phyloP scores from a whole-genome alignment of 2,888 invertebrate genomes.

The Apantesis nais region DNA sequence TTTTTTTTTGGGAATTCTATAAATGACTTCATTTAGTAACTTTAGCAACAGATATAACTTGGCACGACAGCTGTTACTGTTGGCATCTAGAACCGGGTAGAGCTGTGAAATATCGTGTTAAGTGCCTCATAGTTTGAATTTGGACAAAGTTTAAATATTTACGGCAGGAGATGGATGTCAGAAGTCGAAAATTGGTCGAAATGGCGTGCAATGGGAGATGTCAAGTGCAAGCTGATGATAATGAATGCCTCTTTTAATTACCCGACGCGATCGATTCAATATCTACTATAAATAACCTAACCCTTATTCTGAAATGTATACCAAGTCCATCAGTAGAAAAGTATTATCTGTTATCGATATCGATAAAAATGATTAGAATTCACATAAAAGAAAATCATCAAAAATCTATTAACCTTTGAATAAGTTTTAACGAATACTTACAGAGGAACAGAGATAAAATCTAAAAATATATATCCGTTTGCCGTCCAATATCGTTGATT shows the following conservation, averaged over 20 bases:
- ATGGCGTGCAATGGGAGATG: too few relatives aligned
- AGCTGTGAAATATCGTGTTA: neutral
- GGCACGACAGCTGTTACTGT: neutral
- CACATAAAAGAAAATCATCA: conserved; percentile 5
- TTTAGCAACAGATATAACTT: neutral
- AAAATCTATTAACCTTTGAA: conserved; percentile 8
- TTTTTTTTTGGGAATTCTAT: conserved; percentile 3
- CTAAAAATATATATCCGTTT: conserved; percentile 78
- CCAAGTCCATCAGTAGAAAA: neutral
- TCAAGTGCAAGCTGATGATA: too few relatives aligned
- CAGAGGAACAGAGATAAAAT: conserved; percentile 38
- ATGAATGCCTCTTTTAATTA: too few relatives aligned
- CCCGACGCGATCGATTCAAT: too few relatives aligned
- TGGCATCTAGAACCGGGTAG: neutral
- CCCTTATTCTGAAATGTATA: neutral
- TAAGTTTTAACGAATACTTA: conserved; percentile 21
- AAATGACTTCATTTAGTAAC: conserved; percentile 5
- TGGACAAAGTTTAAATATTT: neutral
- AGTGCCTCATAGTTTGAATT: neutral
- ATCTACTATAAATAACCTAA: too few relatives aligned
- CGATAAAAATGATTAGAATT: neutral
- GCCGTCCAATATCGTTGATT: conserved; percentile 64
- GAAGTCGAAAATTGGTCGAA: too few relatives aligned
- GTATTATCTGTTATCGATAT: neutral
- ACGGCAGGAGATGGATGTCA: too few relatives aligned